Percentiles rank a stretch among this genome's conserved stretches.
Conservation (phyloP, 2,888 invertebrate species). For the Drosophila borealis region DNA sequence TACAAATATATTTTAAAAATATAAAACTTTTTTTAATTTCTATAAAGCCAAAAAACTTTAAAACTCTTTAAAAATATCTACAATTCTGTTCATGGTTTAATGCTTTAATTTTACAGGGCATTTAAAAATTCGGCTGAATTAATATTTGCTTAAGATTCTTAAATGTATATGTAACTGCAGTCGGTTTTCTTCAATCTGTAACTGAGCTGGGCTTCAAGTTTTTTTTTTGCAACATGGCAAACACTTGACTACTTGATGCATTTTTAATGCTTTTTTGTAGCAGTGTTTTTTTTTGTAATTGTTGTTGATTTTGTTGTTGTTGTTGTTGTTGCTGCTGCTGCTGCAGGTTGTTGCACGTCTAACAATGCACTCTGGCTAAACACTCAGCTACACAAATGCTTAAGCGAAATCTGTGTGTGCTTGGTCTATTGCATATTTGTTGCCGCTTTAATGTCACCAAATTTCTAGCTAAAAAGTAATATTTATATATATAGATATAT, state of each 20-base stretch:
- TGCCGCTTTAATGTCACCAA: slow-evolving; percentile 41
- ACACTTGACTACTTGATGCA: slow-evolving; percentile 73
- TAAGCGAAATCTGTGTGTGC: slow-evolving; percentile 10
- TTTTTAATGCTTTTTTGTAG: slow-evolving; percentile 55
- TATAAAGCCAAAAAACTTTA: too few relatives aligned
- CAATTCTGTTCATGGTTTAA: too few relatives aligned
- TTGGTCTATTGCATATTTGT: slow-evolving; percentile 27
- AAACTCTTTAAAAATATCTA: too few relatives aligned
- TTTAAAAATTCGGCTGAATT: neutral
- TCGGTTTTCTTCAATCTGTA: slow-evolving; percentile 31
- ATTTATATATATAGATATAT: neutral
- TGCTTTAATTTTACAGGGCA: slow-evolving; percentile 1
- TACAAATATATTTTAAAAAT: too few relatives aligned
- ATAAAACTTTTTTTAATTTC: too few relatives aligned
- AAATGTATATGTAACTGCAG: slow-evolving; percentile 32
- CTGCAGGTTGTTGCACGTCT: slow-evolving; percentile 72
- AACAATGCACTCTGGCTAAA: slow-evolving; percentile 73
- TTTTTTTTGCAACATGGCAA: slow-evolving; percentile 39
- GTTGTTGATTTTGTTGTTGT: slow-evolving; percentile 60
- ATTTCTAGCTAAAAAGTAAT: slow-evolving; percentile 63
- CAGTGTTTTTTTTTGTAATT: slow-evolving; percentile 50
- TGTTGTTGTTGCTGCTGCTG: slow-evolving; percentile 32
- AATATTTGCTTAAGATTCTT: neutral
- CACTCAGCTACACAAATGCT: slow-evolving; percentile 38
- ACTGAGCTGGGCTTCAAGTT: slow-evolving; percentile 37